A percentile compares a stretch with the other conserved stretches of the same genome.
Conservation (phyloP, 1,140 invertebrate species). For the Brachystomella parvula region DNA sequence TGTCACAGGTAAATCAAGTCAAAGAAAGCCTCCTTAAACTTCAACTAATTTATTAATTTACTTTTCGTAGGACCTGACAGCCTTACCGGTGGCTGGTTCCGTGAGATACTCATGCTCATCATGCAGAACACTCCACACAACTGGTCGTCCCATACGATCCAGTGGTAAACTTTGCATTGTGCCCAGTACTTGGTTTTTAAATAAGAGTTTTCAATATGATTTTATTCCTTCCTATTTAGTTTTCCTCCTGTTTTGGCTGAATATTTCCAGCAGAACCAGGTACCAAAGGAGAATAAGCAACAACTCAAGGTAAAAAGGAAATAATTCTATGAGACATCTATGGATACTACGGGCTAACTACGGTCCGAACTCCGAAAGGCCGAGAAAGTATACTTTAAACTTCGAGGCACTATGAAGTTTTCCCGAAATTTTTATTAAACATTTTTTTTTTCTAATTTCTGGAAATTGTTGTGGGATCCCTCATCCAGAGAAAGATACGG, state of each 20-base stretch:
- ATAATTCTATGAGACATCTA: no score
- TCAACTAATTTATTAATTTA: conserved; percentile 10
- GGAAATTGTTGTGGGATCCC: no score
- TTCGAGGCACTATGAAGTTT: no score
- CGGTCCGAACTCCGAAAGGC: no score
- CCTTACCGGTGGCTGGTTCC: conserved; percentile 70
- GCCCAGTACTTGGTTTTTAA: background rate
- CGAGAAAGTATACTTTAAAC: no score
- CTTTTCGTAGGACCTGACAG: conserved; percentile 43
- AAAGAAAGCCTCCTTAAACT: background rate
- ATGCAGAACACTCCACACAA: conserved; percentile 90
- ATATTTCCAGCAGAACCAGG: conserved; percentile 72
- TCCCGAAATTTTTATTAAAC: no score
- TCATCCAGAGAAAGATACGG: no score
- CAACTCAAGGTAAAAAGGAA: conserved; percentile 67
- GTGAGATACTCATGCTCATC: conserved; percentile 78
- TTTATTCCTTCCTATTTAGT: conserved; percentile 41
- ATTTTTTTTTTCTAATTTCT: no score
- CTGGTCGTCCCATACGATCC: conserved; percentile 84
- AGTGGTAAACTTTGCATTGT: conserved; percentile 52
- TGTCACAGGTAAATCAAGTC: conserved; percentile 64
- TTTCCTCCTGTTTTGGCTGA: conserved; percentile 82
- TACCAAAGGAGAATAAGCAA: conserved; percentile 81
- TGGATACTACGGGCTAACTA: no score
- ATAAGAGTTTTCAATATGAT: background rate